Evolutionary conservation across 2,113 vertebrate species (phyloP), one percentile per base, ranked within the genome.

Genomic region (Muntiacus muntjak): DNA sequence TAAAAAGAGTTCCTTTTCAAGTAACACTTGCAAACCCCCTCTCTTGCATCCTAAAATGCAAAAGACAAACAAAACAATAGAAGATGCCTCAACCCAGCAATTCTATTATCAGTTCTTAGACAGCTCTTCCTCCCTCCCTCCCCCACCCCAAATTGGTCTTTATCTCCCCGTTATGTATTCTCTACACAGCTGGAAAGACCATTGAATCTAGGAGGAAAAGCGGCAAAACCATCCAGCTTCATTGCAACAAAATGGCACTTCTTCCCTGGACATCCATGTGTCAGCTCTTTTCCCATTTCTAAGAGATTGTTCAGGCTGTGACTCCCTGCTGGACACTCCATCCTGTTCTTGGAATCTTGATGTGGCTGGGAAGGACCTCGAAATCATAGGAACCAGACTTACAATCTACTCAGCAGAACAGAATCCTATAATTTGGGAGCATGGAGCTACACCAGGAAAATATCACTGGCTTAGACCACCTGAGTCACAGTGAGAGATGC

Each of bases 11-110:
- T 90, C 23, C 40, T 89, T 84, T 93, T 33, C 74, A 30, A 82
- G 71, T 15, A 81, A 58, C n/a, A 55, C 28, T 76, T 36, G 43
- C 54, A 57, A n/a, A 52, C 52, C 36, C n/a, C 33, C 3, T 84
- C 54, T n/a, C 60, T 45, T 58, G 47, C n/a, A 76, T 62, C 52
- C 89, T 95, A 60, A 95, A 93, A 62, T 47, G 36, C 86, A 93
- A 79, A 94, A 88, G 82, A 87, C 93, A 95, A 74, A 71, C 30
- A 36, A 93, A 90, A 95, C 97, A 96, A 87, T 76, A 86, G 74
- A 64, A 96, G 92, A 84, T 28, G 89, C n/a, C 87, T 92, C 30
- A 87, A 62, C 55, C 87, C 87, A 87, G 84, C 84, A 87, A 60
- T 82, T 87, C 96, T 86, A 45, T 83, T 47, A 67, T 60, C 90